These are phyloP conservation scores for Bucorvus abyssinicus DNA, from an alignment of 2,797 vertebrate species.

Conservation along the genomic window DNA sequence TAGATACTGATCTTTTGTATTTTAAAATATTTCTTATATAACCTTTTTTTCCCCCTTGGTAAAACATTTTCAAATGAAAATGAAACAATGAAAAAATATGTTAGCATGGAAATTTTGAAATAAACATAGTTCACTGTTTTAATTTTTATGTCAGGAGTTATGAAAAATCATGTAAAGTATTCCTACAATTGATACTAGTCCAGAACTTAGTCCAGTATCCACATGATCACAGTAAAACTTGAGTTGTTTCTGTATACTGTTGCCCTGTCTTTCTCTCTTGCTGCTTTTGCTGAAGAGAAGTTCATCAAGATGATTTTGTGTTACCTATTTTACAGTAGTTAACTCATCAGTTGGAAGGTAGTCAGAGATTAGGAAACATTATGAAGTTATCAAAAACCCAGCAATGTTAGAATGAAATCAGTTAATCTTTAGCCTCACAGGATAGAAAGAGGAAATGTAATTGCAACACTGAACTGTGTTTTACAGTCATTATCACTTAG, in stretches of 20 bases:
- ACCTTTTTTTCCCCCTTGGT: background rate
- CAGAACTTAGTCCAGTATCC: background rate
- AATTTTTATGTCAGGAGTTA: background rate
- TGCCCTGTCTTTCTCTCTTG: background rate
- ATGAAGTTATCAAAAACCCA: constrained; percentile 62
- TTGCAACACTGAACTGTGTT: constrained; percentile 64
- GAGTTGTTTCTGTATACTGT: background rate
- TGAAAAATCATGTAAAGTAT: background rate
- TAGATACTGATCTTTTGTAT: background rate
- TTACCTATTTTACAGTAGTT: constrained; percentile 13
- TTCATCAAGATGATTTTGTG: background rate
- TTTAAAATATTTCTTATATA: background rate
- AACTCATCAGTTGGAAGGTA: constrained; percentile 70
- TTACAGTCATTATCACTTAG: constrained; percentile 60
- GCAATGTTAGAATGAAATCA: constrained; percentile 60
- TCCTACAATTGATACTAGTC: background rate
- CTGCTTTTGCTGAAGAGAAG: background rate
- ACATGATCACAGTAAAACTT: background rate
- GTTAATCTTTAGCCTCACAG: constrained; percentile 70
- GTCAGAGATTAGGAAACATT: constrained; percentile 73
- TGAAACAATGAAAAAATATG: too few relatives aligned
- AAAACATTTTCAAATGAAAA: background rate
- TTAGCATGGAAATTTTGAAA: too few relatives aligned
- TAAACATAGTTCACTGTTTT: too few relatives aligned
- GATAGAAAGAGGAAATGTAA: constrained; percentile 69